phyloP scores from a whole-genome alignment of 2,888 invertebrate species.

The Chymomyza amoena region DNA sequence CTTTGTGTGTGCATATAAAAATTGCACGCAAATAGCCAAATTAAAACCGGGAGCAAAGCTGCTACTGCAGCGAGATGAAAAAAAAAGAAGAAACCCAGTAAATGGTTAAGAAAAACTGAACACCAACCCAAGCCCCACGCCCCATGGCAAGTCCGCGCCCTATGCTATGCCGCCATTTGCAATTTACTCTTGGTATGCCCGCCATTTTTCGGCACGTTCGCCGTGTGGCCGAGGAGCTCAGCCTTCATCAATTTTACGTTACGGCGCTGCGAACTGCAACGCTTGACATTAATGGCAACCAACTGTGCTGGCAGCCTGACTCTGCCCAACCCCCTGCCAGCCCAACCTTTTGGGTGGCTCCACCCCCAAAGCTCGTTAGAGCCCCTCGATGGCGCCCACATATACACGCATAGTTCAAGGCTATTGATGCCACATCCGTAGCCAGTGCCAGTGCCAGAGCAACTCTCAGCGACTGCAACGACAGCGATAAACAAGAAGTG shows the following conservation, averaged over 20 bases:
- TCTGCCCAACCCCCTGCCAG: background rate
- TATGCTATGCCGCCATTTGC: slow-evolving; percentile 15
- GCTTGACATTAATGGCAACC: slow-evolving; percentile 46
- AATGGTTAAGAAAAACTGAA: slow-evolving; percentile 41
- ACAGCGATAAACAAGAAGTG: background rate
- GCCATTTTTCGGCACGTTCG: slow-evolving; percentile 5
- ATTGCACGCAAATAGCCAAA: slow-evolving; percentile 52
- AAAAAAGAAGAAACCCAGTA: slow-evolving; percentile 22
- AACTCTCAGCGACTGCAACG: background rate
- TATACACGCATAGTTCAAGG: slow-evolving; percentile 23
- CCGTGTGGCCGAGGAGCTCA: background rate
- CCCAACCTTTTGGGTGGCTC: slow-evolving; percentile 2
- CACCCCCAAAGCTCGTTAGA: too few relatives aligned
- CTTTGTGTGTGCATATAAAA: background rate
- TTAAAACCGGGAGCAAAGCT: slow-evolving; percentile 33
- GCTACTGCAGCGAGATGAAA: slow-evolving; percentile 15
- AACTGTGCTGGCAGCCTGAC: background rate
- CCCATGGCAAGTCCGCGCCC: background rate
- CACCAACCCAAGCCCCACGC: background rate
- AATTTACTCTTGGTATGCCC: slow-evolving; percentile 38
- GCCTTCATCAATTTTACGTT: slow-evolving; percentile 30
- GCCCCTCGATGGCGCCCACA: background rate
- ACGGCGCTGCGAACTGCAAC: slow-evolving; percentile 16
- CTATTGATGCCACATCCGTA: slow-evolving; percentile 6
- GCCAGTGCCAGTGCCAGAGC: background rate